Conservation (phyloP, 2,113 vertebrate genomes). For the Platycercus adscitus region DNA sequence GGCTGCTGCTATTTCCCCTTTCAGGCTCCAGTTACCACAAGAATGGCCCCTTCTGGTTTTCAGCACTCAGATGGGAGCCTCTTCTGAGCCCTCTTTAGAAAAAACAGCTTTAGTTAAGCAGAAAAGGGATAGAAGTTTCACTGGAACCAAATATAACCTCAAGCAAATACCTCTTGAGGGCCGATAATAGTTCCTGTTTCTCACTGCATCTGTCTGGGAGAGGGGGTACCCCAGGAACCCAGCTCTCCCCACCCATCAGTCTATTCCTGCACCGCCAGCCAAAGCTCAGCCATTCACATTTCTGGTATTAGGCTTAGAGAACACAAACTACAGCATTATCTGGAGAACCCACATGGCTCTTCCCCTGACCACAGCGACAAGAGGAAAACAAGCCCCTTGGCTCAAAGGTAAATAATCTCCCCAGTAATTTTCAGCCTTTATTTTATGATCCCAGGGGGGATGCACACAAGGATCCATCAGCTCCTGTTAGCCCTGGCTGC, state of each 20-base stretch:
- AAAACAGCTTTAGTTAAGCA: neutral
- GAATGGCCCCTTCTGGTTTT: neutral
- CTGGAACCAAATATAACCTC: neutral
- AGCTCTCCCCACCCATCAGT: accelerated
- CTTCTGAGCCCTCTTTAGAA: neutral
- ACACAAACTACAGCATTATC: neutral
- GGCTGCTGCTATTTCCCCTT: neutral
- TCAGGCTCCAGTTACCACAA: neutral
- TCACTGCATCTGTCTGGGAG: accelerated
- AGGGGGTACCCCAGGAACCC: neutral
- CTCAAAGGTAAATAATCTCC: neutral
- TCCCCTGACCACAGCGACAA: neutral
- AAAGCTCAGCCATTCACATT: accelerated
- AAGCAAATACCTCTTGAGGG: neutral
- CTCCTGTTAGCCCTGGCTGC: neutral
- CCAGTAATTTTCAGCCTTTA: neutral
- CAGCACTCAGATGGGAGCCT: neutral
- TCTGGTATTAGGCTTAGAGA: accelerated
- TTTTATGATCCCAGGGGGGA: neutral
- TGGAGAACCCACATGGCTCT: neutral
- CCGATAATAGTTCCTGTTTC: neutral
- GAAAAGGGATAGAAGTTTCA: neutral
- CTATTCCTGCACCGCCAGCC: neutral
- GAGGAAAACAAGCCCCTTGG: neutral
- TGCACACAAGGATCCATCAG: accelerated